Percentiles rank a stretch among this genome's conserved stretches.
Conservation (phyloP, 2,888 invertebrate genomes). For the Calameuta idolon region DNA sequence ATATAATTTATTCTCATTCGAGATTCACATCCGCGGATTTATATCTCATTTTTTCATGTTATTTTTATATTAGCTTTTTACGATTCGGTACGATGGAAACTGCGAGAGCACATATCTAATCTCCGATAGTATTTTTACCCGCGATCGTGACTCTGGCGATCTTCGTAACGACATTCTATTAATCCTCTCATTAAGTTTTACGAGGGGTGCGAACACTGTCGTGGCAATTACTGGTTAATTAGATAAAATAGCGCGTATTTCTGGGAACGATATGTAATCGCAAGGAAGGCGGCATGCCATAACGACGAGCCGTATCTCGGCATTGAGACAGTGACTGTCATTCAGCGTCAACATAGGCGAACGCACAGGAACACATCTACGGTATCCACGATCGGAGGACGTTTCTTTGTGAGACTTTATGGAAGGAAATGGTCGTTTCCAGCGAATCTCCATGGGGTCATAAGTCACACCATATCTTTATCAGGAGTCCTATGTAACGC, state of each 20-base stretch:
- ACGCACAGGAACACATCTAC: conserved; percentile 17
- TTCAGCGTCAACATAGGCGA: conserved; percentile 26
- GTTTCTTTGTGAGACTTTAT: conserved; percentile 27
- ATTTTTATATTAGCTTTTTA: background rate
- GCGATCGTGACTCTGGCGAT: background rate
- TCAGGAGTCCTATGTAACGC: conserved; percentile 51
- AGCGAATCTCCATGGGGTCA: conserved; percentile 57
- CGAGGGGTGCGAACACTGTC: conserved; percentile 30
- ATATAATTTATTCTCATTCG: background rate
- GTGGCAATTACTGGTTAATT: conserved; percentile 43
- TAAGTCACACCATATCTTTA: conserved; percentile 55
- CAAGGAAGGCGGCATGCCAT: conserved; percentile 26
- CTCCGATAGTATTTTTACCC: background rate
- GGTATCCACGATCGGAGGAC: conserved; percentile 16
- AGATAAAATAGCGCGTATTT: conserved; percentile 46
- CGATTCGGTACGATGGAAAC: background rate
- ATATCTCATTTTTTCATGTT: background rate
- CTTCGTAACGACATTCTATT: conserved; percentile 30
- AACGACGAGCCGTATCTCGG: conserved; percentile 29
- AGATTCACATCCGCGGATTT: background rate
- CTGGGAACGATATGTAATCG: conserved; percentile 47
- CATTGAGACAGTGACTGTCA: conserved; percentile 36
- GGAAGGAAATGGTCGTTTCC: conserved; percentile 41
- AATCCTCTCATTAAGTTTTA: conserved; percentile 51
- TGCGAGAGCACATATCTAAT: background rate